These are phyloP conservation scores for Tachina lurida DNA, from an alignment of 2,888 invertebrate genomes.

Conservation along the genomic window DNA sequence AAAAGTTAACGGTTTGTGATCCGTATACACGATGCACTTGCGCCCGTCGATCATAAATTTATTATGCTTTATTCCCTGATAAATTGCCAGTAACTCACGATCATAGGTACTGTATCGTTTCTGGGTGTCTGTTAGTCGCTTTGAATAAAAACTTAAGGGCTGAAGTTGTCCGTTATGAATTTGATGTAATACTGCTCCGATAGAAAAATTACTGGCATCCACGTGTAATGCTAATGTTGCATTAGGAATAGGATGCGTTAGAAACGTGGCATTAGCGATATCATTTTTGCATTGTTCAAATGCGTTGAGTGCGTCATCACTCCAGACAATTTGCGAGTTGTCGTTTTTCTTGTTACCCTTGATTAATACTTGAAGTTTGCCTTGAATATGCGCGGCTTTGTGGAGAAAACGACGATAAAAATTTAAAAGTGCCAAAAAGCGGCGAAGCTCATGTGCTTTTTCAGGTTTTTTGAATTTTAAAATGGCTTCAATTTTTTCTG, in stretches of 20 bases:
- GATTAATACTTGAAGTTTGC: slow-evolving; percentile 37
- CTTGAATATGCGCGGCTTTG: slow-evolving; percentile 62
- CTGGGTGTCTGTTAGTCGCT: too few relatives aligned
- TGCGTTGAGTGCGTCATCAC: slow-evolving; percentile 39
- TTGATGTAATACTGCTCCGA: slow-evolving; percentile 38
- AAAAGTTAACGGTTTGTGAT: too few relatives aligned
- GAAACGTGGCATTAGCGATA: slow-evolving; percentile 42
- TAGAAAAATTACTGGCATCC: slow-evolving; percentile 6
- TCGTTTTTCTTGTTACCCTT: slow-evolving; percentile 63
- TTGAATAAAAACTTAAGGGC: too few relatives aligned
- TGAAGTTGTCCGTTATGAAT: slow-evolving; percentile 3
- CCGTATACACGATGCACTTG: too few relatives aligned
- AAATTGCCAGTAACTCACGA: too few relatives aligned
- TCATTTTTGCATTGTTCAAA: slow-evolving; percentile 60
- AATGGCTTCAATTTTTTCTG: slow-evolving; percentile 54
- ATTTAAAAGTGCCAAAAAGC: slow-evolving; percentile 58
- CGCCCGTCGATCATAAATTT: too few relatives aligned
- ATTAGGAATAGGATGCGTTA: slow-evolving; percentile 50
- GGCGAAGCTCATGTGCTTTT: slow-evolving; percentile 47
- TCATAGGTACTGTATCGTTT: too few relatives aligned
- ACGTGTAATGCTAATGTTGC: slow-evolving; percentile 51
- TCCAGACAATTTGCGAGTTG: slow-evolving; percentile 59
- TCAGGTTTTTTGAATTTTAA: slow-evolving; percentile 49
- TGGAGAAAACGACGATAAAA: slow-evolving; percentile 65
- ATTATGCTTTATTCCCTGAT: too few relatives aligned